phyloP scores from a whole-genome alignment of 2,888 invertebrate genomes.

The Pachycephus smyrnensis region DNA sequence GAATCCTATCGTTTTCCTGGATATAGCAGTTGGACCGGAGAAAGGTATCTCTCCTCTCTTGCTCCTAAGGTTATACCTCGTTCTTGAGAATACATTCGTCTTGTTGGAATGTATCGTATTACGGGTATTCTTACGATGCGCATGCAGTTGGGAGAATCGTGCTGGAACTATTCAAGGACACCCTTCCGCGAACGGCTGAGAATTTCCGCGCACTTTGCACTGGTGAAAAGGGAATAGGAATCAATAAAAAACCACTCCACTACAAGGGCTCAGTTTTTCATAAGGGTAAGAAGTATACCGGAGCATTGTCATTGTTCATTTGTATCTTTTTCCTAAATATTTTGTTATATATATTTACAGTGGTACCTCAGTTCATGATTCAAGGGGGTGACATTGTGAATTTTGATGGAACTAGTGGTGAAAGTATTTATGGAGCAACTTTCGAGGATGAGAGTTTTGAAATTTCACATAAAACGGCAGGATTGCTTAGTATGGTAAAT shows the following conservation, averaged over 20 bases:
- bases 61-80: neutral
- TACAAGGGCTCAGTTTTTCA: slow-evolving; percentile 89
- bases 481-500: slow-evolving; percentile 84
- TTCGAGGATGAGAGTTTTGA: slow-evolving; percentile 93
- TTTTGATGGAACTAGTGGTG: slow-evolving; percentile 89
- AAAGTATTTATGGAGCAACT: slow-evolving; percentile 91
- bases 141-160: slow-evolving; percentile 81
- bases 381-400: slow-evolving; percentile 85
- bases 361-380: slow-evolving; percentile 89
- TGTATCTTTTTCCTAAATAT: slow-evolving; percentile 6
- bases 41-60: slow-evolving; percentile 70
- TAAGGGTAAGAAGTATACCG: slow-evolving; percentile 70
- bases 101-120: neutral
- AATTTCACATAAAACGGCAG: slow-evolving; percentile 73
- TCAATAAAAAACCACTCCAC: slow-evolving; percentile 79
- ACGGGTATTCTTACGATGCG: slow-evolving; percentile 41
- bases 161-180: slow-evolving; percentile 86
- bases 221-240: slow-evolving; percentile 85
- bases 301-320: neutral
- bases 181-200: slow-evolving; percentile 89
- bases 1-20: slow-evolving; percentile 79
- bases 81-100: neutral
- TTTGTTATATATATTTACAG: slow-evolving; percentile 66
- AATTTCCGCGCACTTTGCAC: slow-evolving; percentile 94
- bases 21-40: slow-evolving; percentile 76